Conservation (phyloP, 2,888 invertebrate genomes). For the Petrophora chlorosata region DNA sequence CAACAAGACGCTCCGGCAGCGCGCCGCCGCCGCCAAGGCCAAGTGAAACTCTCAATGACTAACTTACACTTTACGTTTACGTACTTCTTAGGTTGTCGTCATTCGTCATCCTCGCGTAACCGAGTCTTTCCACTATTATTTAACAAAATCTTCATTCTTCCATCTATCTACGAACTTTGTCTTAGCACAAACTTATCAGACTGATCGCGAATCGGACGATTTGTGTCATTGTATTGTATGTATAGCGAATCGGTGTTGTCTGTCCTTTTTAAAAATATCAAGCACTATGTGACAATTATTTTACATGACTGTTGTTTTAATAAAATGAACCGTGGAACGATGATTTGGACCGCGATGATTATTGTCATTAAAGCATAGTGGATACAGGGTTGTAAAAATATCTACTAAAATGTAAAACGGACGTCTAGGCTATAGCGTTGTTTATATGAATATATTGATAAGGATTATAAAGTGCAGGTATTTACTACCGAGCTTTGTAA, state of each 20-base stretch:
- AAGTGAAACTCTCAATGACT: conserved; percentile 69
- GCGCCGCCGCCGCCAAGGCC: conserved; percentile 82
- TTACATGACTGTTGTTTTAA: conserved; percentile 35
- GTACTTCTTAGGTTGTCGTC: conserved; percentile 55
- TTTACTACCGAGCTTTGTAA: conserved; percentile 63
- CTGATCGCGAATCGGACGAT: conserved; percentile 24
- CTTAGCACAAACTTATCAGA: conserved; percentile 44
- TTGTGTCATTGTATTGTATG: conserved; percentile 31
- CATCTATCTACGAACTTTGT: conserved; percentile 37
- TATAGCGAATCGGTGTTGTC: conserved; percentile 28
- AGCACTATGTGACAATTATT: conserved; percentile 37
- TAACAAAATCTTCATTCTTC: conserved; percentile 34
- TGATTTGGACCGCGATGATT: conserved; percentile 63
- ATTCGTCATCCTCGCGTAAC: conserved; percentile 60
- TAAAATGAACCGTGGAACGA: conserved; percentile 46
- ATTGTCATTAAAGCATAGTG: conserved; percentile 79
- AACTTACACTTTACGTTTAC: conserved; percentile 14
- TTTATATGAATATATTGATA: conserved; percentile 79
- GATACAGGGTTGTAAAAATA: conserved; percentile 84
- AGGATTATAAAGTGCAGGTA: conserved; percentile 69
- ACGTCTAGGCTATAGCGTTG: conserved; percentile 75
- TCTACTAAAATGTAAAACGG: conserved; percentile 77
- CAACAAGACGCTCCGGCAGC: conserved; percentile 88
- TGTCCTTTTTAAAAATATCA: conserved; percentile 29
- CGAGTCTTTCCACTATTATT: conserved; percentile 60